phyloP scores from a whole-genome alignment of 2,113 vertebrate species.

The Sebastes fasciatus region DNA sequence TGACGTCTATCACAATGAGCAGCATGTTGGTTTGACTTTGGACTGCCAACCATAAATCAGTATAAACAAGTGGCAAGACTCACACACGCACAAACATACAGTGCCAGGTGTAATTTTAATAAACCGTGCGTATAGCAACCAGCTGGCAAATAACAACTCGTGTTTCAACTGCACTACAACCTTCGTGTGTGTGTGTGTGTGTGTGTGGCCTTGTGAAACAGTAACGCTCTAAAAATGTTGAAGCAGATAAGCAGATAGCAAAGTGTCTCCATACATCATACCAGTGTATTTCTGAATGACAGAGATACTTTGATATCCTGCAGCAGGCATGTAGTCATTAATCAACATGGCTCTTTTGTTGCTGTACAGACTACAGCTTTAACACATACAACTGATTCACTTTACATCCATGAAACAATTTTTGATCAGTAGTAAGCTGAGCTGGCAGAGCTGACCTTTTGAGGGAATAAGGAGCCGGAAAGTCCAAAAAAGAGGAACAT shows the following conservation, averaged over 20 bases:
- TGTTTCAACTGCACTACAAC: too few relatives aligned
- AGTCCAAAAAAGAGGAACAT: background rate
- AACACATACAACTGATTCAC: background rate
- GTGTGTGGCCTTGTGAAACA: background rate
- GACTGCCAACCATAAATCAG: too few relatives aligned
- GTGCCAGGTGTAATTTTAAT: constrained; percentile 25
- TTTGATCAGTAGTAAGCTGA: background rate
- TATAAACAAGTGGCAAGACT: too few relatives aligned
- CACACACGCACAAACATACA: background rate
- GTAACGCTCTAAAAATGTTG: background rate
- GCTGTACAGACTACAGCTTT: background rate
- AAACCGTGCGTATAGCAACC: constrained; percentile 19
- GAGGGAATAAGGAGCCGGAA: background rate
- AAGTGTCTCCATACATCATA: constrained; percentile 16
- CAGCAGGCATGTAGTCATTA: background rate
- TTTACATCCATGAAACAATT: background rate
- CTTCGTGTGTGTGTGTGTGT: background rate
- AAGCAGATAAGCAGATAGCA: constrained; percentile 1
- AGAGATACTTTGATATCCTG: constrained; percentile 6
- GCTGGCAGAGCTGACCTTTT: constrained; percentile 9
- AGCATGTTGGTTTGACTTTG: background rate
- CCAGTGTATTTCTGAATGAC: constrained; percentile 12
- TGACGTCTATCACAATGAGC: background rate
- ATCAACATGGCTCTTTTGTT: background rate
- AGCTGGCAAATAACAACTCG: background rate